phyloP scores from a whole-genome alignment of 2,888 invertebrate genomes.

The Chloroclystis v-ata region DNA sequence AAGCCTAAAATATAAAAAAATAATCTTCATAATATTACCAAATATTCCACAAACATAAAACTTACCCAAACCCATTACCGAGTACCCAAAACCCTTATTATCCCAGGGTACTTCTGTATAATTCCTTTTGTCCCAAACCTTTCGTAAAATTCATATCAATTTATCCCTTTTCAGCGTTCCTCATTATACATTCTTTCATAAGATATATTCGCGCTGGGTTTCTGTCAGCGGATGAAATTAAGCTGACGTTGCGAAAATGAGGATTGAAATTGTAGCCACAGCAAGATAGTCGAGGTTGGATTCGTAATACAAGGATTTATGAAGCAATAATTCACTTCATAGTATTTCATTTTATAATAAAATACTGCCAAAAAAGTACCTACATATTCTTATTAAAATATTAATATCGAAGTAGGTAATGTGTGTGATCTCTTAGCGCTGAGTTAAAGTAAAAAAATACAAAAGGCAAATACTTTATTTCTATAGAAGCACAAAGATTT shows the following conservation, averaged over 20 bases:
- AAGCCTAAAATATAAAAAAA: no score
- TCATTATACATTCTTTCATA: conserved; percentile 68
- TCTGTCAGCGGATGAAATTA: conserved; percentile 28
- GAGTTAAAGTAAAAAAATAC: no score
- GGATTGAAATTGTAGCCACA: conserved; percentile 12
- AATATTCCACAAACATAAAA: conserved; percentile 11
- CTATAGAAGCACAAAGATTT: no score
- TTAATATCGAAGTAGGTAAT: no score
- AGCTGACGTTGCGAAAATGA: conserved; percentile 29
- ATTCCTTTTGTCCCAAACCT: conserved; percentile 66
- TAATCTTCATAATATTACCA: conserved; percentile 12
- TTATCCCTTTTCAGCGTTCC: conserved; percentile 50
- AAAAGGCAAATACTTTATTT: no score
- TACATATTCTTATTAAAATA: no score
- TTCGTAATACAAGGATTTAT: no score
- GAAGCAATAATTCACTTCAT: no score
- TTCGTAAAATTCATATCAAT: conserved; percentile 67
- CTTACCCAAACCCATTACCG: conserved; percentile 14
- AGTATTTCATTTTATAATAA: no score
- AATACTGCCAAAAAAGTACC: no score
- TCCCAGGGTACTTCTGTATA: conserved; percentile 55
- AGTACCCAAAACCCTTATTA: conserved; percentile 35
- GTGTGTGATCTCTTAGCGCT: no score
- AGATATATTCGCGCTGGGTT: conserved; percentile 50
- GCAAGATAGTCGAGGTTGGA: no score